A percentile compares a stretch with the other conserved stretches of the same genome.
phyloP scores from a whole-genome alignment of 2,888 invertebrate species.

The Lottia scabra region DNA sequence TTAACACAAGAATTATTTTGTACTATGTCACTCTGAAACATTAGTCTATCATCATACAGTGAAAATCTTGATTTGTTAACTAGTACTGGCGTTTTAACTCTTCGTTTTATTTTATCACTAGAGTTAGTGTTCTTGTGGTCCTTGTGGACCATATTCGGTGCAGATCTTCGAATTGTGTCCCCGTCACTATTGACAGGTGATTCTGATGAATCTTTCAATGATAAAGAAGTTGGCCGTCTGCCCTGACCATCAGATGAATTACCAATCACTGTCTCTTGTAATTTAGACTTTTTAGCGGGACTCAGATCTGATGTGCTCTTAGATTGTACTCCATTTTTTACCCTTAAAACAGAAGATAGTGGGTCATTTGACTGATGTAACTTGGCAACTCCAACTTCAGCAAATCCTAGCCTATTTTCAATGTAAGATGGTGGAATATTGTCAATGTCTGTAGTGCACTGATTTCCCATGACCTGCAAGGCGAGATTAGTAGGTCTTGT shows the following conservation, averaged over 20 bases:
- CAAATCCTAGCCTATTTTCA: slow-evolving; percentile 38
- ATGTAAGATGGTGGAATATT: slow-evolving; percentile 9
- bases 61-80: slow-evolving; percentile 76
- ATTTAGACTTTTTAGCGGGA: slow-evolving; percentile 24
- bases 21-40: slow-evolving; percentile 70
- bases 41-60: slow-evolving; percentile 89
- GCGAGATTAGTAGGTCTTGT: slow-evolving; percentile 41
- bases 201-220: slow-evolving; percentile 36
- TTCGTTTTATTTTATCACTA: slow-evolving; percentile 49
- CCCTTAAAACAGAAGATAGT: slow-evolving; percentile 33
- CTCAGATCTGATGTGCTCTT: slow-evolving; percentile 53
- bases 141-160: slow-evolving; percentile 8
- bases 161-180: background rate
- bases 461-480: slow-evolving; percentile 25
- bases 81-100: slow-evolving; percentile 54
- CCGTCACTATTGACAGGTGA: background rate
- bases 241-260: slow-evolving; percentile 25
- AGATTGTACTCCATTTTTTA: slow-evolving; percentile 43
- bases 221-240: slow-evolving; percentile 51
- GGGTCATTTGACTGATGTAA: slow-evolving; percentile 27
- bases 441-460: slow-evolving; percentile 27
- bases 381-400: slow-evolving; percentile 48
- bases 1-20: slow-evolving; percentile 16
- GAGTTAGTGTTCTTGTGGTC: slow-evolving; percentile 27
- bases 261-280: slow-evolving; percentile 35